Conservation (phyloP, 2,888 invertebrate genomes). For the Thymelicus sylvestris region DNA sequence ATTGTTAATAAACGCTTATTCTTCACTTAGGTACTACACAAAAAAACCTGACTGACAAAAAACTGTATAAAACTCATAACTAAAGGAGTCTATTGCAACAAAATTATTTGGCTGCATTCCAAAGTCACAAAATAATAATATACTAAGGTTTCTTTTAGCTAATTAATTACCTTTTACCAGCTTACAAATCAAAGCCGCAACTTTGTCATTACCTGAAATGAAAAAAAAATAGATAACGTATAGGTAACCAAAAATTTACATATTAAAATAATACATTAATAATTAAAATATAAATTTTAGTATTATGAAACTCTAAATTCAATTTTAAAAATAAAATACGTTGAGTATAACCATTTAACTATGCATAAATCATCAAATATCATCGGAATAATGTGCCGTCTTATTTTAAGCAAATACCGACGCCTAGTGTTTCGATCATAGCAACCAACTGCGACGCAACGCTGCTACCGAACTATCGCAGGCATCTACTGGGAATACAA, state of each 20-base stretch:
- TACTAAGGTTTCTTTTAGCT: background rate
- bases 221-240: background rate
- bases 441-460: slow-evolving; percentile 46
- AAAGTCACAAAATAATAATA: background rate
- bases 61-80: slow-evolving; percentile 25
- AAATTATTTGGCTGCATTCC: background rate
- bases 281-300: too few relatives aligned
- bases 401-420: slow-evolving; percentile 18
- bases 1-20: too few relatives aligned
- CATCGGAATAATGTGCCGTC: background rate
- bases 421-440: slow-evolving; percentile 52
- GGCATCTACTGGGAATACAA: slow-evolving; percentile 41
- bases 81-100: slow-evolving; percentile 8
- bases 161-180: background rate
- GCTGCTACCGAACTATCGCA: slow-evolving; percentile 36
- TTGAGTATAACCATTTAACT: too few relatives aligned
- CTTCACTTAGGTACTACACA: too few relatives aligned
- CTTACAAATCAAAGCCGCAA: background rate
- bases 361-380: too few relatives aligned
- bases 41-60: too few relatives aligned
- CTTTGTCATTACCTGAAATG: background rate
- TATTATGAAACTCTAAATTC: too few relatives aligned
- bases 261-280: too few relatives aligned
- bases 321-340: too few relatives aligned
- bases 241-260: too few relatives aligned